Conservation (phyloP, 2,797 vertebrate genomes). For the Gymnothorax reevesii region DNA sequence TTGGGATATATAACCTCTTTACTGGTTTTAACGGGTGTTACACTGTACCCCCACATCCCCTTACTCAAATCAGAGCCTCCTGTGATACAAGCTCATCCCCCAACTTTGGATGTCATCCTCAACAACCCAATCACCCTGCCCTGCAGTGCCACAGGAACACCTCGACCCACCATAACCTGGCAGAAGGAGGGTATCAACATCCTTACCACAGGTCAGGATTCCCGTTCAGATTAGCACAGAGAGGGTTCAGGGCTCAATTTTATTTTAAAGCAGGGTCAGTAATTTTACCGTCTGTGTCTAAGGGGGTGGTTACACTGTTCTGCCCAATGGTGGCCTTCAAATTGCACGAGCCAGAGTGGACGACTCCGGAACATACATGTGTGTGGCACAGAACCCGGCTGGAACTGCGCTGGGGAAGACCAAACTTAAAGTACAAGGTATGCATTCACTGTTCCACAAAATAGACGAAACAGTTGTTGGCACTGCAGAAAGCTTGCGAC, state of each 20-base stretch:
- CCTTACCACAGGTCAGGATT: conserved; percentile 71
- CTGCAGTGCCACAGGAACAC: conserved; percentile 83
- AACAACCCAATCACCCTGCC: conserved; percentile 85
- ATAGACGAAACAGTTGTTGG: not conserved
- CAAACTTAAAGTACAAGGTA: conserved; percentile 92
- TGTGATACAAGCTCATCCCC: conserved; percentile 79
- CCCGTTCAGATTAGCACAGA: not conserved
- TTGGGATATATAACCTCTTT: not conserved
- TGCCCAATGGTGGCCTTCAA: conserved; percentile 84
- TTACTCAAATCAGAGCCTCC: conserved; percentile 78
- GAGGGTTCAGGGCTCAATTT: not conserved
- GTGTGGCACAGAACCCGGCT: conserved; percentile 92
- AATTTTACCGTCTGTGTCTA: not conserved
- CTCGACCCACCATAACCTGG: conserved; percentile 88
- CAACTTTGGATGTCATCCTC: conserved; percentile 82
- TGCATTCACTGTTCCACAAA: not conserved
- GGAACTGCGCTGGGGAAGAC: conserved; percentile 93
- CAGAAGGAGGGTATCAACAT: conserved; percentile 95
- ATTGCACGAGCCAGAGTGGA: conserved; percentile 79
- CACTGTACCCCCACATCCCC: conserved; percentile 9
- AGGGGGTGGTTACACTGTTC: conserved; percentile 78
- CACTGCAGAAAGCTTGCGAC: too few species aligned
- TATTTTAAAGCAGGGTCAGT: not conserved
- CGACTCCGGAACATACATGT: conserved; percentile 90
- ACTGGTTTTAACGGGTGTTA: not conserved